Evolutionary conservation across 2,113 vertebrate species (phyloP).

Genomic region (Hepsetus odoe): DNA sequence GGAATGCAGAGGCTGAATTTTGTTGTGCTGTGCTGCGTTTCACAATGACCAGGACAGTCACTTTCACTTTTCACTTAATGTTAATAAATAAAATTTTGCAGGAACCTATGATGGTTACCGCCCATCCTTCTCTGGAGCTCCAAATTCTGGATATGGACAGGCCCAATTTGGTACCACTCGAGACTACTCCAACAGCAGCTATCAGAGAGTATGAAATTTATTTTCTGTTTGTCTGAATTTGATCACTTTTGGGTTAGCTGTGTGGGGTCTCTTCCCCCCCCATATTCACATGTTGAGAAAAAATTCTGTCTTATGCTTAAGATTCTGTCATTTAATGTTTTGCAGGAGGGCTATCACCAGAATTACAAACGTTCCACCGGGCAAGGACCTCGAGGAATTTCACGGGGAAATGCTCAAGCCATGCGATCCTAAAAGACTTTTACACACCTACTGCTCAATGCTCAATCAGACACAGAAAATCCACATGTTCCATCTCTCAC

Average conservation of each 20-base stretch:
- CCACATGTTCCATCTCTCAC: constrained; percentile 67
- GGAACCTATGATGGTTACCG: constrained; percentile 95
- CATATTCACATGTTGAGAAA: no score
- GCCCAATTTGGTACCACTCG: constrained; percentile 91
- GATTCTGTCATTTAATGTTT: constrained; percentile 25
- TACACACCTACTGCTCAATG: constrained; percentile 73
- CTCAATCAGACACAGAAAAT: constrained; percentile 60
- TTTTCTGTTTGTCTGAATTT: not conserved
- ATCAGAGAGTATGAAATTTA: constrained; percentile 85
- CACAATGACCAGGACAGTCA: no score
- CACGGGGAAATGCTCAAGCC: constrained; percentile 87
- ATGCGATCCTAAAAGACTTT: constrained; percentile 75
- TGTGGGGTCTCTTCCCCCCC: no score
- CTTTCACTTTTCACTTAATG: no score
- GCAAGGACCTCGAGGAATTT: constrained; percentile 90
- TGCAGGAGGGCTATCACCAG: constrained; percentile 95
- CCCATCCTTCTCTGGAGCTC: constrained; percentile 89
- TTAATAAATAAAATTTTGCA: constrained; percentile 61
- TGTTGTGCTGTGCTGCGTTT: no score
- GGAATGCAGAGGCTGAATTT: no score
- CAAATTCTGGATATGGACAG: constrained; percentile 92
- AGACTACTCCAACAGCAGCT: constrained; percentile 89
- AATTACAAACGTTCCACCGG: constrained; percentile 95
- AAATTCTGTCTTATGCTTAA: no score
- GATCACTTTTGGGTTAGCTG: no score